These are phyloP conservation scores for Listronotus bonariensis DNA, from an alignment of 1,140 invertebrate genomes.

Conservation along the genomic window DNA sequence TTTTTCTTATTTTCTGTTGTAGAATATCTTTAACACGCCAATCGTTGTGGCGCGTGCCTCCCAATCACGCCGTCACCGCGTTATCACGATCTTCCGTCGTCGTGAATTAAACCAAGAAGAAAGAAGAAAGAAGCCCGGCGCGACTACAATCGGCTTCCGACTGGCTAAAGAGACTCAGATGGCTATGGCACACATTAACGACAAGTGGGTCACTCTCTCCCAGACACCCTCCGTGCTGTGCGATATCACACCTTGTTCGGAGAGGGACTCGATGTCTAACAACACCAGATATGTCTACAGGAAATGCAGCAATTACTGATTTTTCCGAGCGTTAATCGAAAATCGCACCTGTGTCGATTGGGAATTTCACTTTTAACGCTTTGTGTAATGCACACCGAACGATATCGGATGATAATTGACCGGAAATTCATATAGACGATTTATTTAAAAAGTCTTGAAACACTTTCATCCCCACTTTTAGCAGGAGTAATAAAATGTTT, in stretches of 20 bases:
- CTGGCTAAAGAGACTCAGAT: slow-evolving; percentile 42
- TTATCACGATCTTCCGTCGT: slow-evolving; percentile 14
- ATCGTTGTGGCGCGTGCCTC: slow-evolving; percentile 7
- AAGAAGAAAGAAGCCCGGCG: slow-evolving; percentile 41
- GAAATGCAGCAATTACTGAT: slow-evolving; percentile 13
- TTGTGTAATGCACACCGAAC: background rate
- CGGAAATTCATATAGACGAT: background rate
- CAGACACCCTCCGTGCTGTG: slow-evolving; percentile 52
- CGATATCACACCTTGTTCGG: slow-evolving; percentile 31
- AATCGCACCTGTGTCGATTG: slow-evolving; percentile 16
- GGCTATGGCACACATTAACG: slow-evolving; percentile 52
- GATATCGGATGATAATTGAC: background rate
- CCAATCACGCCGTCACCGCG: slow-evolving; percentile 24
- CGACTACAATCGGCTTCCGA: slow-evolving; percentile 53
- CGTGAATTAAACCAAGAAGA: slow-evolving; percentile 11
- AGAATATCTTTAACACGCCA: too few species aligned
- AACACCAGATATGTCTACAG: background rate
- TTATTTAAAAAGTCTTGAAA: background rate
- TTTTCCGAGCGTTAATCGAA: slow-evolving; percentile 12
- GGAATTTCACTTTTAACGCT: slow-evolving; percentile 27
- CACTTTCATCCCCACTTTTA: too few species aligned
- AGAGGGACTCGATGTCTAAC: background rate
- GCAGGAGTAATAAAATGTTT: too few species aligned
- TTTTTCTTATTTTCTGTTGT: too few species aligned
- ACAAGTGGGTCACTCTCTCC: slow-evolving; percentile 57